Percentiles rank a stretch among this genome's conserved stretches.
Evolutionary conservation across 23 tunicate species (phyloP).

Genomic region (Ascidia mentula): DNA sequence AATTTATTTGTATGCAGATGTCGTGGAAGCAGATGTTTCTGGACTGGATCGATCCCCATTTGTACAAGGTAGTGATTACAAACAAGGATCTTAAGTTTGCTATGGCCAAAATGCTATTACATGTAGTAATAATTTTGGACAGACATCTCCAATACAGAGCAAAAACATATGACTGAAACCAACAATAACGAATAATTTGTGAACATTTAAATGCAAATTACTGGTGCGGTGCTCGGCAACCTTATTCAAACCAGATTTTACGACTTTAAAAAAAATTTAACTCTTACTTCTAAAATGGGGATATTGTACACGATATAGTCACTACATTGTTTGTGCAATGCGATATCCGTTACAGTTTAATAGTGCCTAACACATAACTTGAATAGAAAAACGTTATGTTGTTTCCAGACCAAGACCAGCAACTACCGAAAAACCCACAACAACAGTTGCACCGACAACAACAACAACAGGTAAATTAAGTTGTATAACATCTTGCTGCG

Average conservation of each 20-base stretch:
- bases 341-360: not conserved
- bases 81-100: not conserved
- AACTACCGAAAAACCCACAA: constrained; percentile 16
- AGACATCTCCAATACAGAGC: too few relatives aligned
- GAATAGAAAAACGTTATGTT: not conserved
- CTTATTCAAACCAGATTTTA: too few relatives aligned
- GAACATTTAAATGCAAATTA: too few relatives aligned
- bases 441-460: not conserved
- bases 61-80: not conserved
- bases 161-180: too few relatives aligned
- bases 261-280: too few relatives aligned
- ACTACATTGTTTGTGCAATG: not conserved
- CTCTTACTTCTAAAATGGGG: not conserved
- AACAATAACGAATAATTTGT: too few relatives aligned
- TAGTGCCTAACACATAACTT: not conserved
- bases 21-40: not conserved
- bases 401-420: not conserved
- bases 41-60: not conserved
- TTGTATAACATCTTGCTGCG: not conserved
- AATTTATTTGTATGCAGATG: too few relatives aligned
- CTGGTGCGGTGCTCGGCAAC: not conserved
- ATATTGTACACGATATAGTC: too few relatives aligned
- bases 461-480: not conserved
- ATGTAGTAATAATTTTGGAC: too few relatives aligned
- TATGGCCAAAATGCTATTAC: too few relatives aligned